Evolutionary conservation across 2,113 vertebrate genomes (phyloP).

Genomic region (Psittacus erithacus): DNA sequence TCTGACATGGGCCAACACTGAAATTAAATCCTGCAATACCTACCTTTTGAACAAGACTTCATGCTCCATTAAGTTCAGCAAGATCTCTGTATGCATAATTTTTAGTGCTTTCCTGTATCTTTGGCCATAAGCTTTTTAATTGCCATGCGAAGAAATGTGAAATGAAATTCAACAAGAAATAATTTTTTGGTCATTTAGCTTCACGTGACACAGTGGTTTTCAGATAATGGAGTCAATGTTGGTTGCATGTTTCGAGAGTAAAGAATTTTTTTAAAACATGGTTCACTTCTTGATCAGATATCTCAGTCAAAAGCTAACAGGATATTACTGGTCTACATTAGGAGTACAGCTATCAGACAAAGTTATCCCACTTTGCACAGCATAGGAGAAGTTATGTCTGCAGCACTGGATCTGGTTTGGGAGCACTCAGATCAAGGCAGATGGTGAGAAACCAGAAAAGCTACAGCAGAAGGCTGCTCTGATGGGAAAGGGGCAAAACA

Average conservation of each 20-base stretch:
- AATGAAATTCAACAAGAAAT: slow-evolving; percentile 1
- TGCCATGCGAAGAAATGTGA: slow-evolving; percentile 16
- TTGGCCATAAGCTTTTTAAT: slow-evolving; percentile 65
- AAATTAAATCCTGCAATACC: background rate
- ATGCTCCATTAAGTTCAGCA: slow-evolving; percentile 61
- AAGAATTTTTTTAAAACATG: background rate
- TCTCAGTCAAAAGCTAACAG: background rate
- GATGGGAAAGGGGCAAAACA: background rate
- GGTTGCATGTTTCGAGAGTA: background rate
- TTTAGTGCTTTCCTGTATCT: slow-evolving; percentile 68
- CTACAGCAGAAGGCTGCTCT: background rate
- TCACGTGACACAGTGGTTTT: background rate
- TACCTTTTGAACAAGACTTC: background rate
- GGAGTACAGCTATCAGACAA: background rate
- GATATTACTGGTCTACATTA: background rate
- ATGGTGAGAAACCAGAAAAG: background rate
- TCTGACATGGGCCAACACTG: background rate
- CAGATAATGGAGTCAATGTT: background rate
- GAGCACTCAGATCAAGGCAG: background rate
- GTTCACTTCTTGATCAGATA: background rate
- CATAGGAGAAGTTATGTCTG: background rate
- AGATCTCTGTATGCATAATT: slow-evolving; percentile 55
- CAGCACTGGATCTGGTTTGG: background rate
- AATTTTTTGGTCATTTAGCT: background rate
- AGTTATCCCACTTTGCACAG: background rate